Percentiles rank a stretch among this genome's conserved stretches.
These are phyloP conservation scores for Hedya salicella DNA, from an alignment of 2,888 invertebrate genomes.

Conservation along the genomic window DNA sequence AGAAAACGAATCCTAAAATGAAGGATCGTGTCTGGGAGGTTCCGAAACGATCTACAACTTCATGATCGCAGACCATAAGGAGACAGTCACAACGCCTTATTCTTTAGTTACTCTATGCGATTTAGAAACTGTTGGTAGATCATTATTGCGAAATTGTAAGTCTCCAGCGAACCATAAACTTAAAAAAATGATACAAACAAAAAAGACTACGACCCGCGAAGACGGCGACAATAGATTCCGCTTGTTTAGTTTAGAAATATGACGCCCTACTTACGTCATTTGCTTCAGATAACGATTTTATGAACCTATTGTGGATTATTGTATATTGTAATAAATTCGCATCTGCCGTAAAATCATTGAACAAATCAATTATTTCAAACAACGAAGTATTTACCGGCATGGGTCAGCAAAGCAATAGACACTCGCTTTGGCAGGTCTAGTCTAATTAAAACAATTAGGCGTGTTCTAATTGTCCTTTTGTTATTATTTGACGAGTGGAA, in stretches of 20 bases:
- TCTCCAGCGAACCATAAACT: conserved; percentile 52
- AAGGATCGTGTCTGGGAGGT: too few relatives aligned
- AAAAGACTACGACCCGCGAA: conserved; percentile 52
- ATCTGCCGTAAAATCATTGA: conserved; percentile 48
- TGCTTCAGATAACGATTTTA: conserved; percentile 54
- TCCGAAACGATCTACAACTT: too few relatives aligned
- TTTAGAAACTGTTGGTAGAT: conserved; percentile 4
- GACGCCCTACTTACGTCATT: conserved; percentile 57
- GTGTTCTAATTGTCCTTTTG: neutral
- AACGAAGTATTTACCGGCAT: neutral
- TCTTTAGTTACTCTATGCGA: neutral
- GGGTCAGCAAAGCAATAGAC: conserved; percentile 49
- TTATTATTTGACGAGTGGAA: conserved; percentile 6
- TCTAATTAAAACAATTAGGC: conserved; percentile 24
- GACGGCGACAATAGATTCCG: conserved; percentile 58
- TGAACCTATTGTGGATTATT: conserved; percentile 51
- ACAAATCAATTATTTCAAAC: neutral
- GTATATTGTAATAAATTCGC: conserved; percentile 55
- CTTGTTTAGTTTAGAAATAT: conserved; percentile 67
- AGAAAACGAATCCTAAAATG: conserved; percentile 13
- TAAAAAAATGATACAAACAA: conserved; percentile 52
- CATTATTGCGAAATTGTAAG: conserved; percentile 31
- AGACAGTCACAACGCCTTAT: neutral
- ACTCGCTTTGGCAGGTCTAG: conserved; percentile 47
- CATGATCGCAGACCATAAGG: too few relatives aligned